Base-by-base conservation (phyloP, 1,140 invertebrate genomes). In the Wiebesia pumilae region DNA sequence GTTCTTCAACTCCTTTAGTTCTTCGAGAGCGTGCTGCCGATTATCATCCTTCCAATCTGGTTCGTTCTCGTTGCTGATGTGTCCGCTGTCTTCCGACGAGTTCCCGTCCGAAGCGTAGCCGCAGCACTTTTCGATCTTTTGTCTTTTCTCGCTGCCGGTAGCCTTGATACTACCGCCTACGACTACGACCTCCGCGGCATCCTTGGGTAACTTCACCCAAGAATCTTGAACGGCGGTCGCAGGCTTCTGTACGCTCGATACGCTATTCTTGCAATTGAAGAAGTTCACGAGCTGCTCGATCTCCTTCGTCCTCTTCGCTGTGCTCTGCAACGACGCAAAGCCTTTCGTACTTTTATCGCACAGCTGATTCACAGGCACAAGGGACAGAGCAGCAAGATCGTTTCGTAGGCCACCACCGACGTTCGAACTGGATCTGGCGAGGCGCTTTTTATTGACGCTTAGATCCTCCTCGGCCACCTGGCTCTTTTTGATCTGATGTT, bases 1-100 rank as follows among this genome's bases (percentile, higher is more conserved):
- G 19, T 33, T 47, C 33, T 38, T 65, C n/a, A 51, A 73, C 40
- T 58, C 67, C 43, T 73, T 83, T 0, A 35, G 9, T 6, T 75
- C 81, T 2, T 81, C 33, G 16, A 67, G 27, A 19, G 21, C 67
- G 40, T 71, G 79, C 27, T 62, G 79, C 27, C 47, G 85, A 0
- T 67, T 27, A 10, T 86, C 85, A 12, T 87, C 86, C 75, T 84
- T 78, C 73, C 73, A 78, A 38, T 90, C 90, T 65, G 89, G 86
- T 33, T 95, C 95, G 88, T 95, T 95, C 89, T 96, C 96, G 89
- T 96, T 97, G 69, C 96, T 97, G 83, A 96, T 96, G 92, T 97
- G 96, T 73, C 96, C 96, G 40, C 96, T 97, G 91, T 97, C 96
- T 89, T 97, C 96, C 62, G 96, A 97, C 88, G 95, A 96, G 88